Evolutionary conservation across 2,797 vertebrate species (phyloP), one percentile per base, ranked within the genome.

Genomic region (Acanthiza pusilla): DNA sequence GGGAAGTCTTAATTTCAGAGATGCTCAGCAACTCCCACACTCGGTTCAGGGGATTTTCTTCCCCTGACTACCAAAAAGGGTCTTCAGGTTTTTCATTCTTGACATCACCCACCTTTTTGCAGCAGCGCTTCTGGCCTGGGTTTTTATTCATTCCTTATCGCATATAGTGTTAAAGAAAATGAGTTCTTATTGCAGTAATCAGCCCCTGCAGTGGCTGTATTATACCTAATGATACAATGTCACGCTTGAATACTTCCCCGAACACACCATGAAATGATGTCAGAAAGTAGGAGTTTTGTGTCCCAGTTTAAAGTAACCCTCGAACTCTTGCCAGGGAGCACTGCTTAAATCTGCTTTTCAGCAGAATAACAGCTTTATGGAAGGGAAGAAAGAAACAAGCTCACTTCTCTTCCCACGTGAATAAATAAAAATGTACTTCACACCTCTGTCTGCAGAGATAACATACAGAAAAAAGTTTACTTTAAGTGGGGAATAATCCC

Each of bases 151-250:
- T 13, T 14, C 82, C 85, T 77, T 92, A 86, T 96, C 61, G 4
- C 72, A 34, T 40, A 3, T 1, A 7, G 42, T 77, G 66, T 65
- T 90, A 71, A 75, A 88, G 95, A 96, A 97, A 95, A 97, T 81
- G 43, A 93, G 88, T 91, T 94, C 88, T 92, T 66, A 89, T 95
- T 95, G 92, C 89, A 68, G 88, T 95, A 81, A 38, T 97, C 94
- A 89, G 85, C 58, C 90, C 68, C 79, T 94, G 42, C 95, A 77
- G 65, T 77, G 65, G 89, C 51, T 94, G 81, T 65, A 70, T 97
- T 94, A 85, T 50, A 89, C 66, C 85, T 94, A 94, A 97, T 96
- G 95, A 91, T 83, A 84, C 92, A 82, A n/a, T 92, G 95, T 96
- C 91, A 93, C 5, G 75, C 95, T 65, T 71, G 47, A 86, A 48